Conservation (phyloP, 2,113 vertebrate genomes). For the Cryptomyrus ogoouensis region DNA sequence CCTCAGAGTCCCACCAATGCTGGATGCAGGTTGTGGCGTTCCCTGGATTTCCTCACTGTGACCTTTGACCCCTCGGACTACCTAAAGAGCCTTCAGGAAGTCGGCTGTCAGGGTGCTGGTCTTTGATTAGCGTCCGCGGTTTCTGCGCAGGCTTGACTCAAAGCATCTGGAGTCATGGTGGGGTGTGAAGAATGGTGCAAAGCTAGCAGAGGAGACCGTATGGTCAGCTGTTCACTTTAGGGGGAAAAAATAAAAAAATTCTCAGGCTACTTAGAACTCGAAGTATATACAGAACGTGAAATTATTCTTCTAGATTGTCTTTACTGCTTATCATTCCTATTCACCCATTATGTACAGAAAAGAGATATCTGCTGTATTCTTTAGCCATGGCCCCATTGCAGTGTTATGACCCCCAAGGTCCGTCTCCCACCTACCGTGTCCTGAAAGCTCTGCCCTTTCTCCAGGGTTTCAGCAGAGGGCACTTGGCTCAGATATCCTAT, state of each 20-base stretch:
- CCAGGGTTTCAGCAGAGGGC: not conserved
- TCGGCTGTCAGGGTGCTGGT: slow-evolving; percentile 40
- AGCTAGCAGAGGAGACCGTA: slow-evolving; percentile 19
- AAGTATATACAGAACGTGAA: not conserved
- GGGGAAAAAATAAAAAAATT: not conserved
- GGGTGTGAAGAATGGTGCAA: not conserved
- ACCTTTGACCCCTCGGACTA: slow-evolving; percentile 34
- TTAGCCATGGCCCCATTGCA: not conserved
- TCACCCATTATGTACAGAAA: not conserved
- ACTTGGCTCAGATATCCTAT: slow-evolving; percentile 30
- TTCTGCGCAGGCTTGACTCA: slow-evolving; percentile 43
- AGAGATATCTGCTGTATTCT: not conserved
- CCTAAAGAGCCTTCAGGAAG: slow-evolving; percentile 36
- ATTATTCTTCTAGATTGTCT: not conserved
- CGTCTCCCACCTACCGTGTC: not conserved
- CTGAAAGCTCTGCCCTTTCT: not conserved
- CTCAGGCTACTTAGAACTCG: not conserved
- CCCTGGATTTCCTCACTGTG: slow-evolving; percentile 28
- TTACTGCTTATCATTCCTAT: not conserved
- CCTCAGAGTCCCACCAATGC: not conserved
- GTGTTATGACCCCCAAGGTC: not conserved
- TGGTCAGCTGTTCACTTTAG: slow-evolving; percentile 40
- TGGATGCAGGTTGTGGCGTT: slow-evolving; percentile 22
- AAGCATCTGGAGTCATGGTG: slow-evolving; percentile 42
- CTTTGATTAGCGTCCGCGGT: slow-evolving; percentile 46